Evolutionary conservation across 2,113 vertebrate species (phyloP).

Genomic region (Hippocampus mohnikei): DNA sequence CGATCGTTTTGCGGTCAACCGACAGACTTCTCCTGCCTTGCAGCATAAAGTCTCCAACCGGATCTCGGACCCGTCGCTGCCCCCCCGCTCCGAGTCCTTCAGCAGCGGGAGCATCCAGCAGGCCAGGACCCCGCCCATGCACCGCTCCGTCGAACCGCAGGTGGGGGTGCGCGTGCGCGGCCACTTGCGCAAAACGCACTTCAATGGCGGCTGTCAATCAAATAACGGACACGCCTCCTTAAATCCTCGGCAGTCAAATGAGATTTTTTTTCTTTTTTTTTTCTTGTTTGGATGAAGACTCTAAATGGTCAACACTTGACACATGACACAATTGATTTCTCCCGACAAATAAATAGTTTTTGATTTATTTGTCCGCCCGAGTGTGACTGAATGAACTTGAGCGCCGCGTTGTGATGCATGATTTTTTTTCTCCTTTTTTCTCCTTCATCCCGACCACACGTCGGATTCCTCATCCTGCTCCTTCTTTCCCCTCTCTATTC

Average conservation of each 20-base stretch:
- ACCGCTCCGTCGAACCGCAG: constrained; percentile 90
- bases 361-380: neutral
- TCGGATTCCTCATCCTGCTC: neutral
- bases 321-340: neutral
- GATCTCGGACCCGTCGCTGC: constrained; percentile 93
- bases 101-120: constrained; percentile 92
- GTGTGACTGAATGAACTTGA: neutral
- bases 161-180: constrained; percentile 58
- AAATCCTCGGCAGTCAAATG: too few species aligned
- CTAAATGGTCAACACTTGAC: too few species aligned
- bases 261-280: neutral
- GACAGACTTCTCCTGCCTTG: constrained; percentile 87
- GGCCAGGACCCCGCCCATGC: constrained; percentile 91
- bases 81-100: constrained; percentile 95
- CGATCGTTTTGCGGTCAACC: constrained; percentile 83
- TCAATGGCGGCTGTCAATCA: neutral
- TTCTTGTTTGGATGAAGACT: too few species aligned
- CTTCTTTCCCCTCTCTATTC: constrained; percentile 18
- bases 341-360: neutral
- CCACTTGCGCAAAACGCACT: too few species aligned
- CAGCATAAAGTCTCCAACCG: constrained; percentile 96
- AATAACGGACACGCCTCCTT: neutral
- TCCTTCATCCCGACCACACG: constrained; percentile 6
- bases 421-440: constrained; percentile 8
- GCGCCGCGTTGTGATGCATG: constrained; percentile 21